Base-by-base conservation (phyloP, 1,140 invertebrate species). In the Leptonema lineaticorne region DNA sequence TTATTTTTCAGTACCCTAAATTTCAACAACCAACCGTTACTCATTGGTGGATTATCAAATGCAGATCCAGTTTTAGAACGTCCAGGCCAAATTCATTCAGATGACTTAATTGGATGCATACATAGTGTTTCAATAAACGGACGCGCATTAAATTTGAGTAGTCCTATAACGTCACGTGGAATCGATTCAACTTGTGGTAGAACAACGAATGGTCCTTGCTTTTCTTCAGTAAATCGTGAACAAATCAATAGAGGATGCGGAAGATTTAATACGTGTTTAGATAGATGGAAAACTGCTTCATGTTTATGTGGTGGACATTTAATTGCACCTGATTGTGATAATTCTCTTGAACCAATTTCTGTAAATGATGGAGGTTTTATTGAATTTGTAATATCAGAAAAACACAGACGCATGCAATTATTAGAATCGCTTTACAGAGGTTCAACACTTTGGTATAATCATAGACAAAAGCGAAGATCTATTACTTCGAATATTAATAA, bases 101-200 rank as follows among this genome's bases (percentile, higher is more conserved):
- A 97, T 75, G 95, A 97, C 77, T 89, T 97, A 58, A 88, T 97
- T 30, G 96, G 96, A 1, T 97, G 96, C 75, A 85, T 97, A 59
- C 92, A 96, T 74, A 94, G 92, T 69, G 89, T 97, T 0, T 87
- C 89, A 0, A 88, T 97, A 29, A 96, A 96, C 75, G 94, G 94
- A 7, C 83, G 91, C 9, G 78, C 85, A 0, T 74, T 96, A 1
- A 95, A 96, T 75, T 77, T 96, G 57, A 90, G 89, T 18, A 87
- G 85, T 73, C 92, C 94, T 0, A 69, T 94, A 0, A 79, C 87
- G 20, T 88, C 91, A 1, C 80, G 87, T 18, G 88, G 87, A 0
- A 86, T 96, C 1, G 85, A 88, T 46, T 82, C 89, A 0, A 92
- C 89, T 2, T 97, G 94, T 78, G 85, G 87, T 64, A 83, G 91